Conservation (phyloP, 2,888 invertebrate species). For the Drosophila paramelanica region DNA sequence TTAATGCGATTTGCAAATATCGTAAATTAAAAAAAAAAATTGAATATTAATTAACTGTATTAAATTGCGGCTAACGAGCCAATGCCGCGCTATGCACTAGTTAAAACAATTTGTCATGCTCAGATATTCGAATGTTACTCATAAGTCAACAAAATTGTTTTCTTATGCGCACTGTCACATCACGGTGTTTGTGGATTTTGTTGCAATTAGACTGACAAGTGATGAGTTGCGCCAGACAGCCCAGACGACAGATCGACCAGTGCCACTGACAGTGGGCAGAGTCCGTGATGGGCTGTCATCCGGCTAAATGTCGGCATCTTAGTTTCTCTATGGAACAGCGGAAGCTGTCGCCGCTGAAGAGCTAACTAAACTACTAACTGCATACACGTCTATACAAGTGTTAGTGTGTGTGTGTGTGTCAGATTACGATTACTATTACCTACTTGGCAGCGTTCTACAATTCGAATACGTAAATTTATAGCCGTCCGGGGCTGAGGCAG, state of each 20-base stretch:
- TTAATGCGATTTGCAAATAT: conserved; percentile 19
- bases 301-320: conserved; percentile 55
- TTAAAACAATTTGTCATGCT: conserved; percentile 22
- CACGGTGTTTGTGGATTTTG: conserved; percentile 43
- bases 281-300: conserved; percentile 52
- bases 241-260: conserved; percentile 27
- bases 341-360: conserved; percentile 53
- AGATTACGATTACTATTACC: conserved; percentile 66
- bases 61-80: conserved; percentile 14
- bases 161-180: conserved; percentile 52
- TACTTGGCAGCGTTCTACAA: conserved; percentile 60
- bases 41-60: conserved; percentile 32
- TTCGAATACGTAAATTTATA: conserved; percentile 18
- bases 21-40: conserved; percentile 28
- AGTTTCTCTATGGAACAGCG: conserved; percentile 23
- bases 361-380: conserved; percentile 28
- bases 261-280: conserved; percentile 10
- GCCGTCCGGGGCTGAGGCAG: neutral
- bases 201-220: conserved; percentile 70
- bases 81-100: neutral
- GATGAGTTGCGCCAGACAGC: conserved; percentile 47
- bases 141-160: conserved; percentile 41
- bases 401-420: conserved; percentile 40
- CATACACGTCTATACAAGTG: conserved; percentile 6
- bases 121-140: conserved; percentile 34